Evolutionary conservation across 2,888 invertebrate genomes (phyloP), one percentile per base, ranked within the genome.

Genomic region (Rhagium mordax): DNA sequence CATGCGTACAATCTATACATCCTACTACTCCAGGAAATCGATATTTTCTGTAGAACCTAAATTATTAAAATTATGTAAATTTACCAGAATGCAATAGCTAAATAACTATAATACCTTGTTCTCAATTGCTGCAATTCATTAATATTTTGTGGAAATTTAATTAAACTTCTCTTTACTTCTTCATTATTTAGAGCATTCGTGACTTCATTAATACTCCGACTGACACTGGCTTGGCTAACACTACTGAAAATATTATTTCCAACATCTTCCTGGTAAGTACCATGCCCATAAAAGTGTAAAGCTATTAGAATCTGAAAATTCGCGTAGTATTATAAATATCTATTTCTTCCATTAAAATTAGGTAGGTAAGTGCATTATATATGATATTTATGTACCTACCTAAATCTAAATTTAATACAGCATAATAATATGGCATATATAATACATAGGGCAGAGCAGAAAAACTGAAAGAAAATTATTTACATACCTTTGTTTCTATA

Each of bases 1-100:
- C 21, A 66, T 71, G 65, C 10, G 71, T 71, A 48, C 55, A 64
- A 15, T 65, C 64, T 5, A 65, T 53, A 8, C 20, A 47, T 8
- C 69, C 51, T 20, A 61, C 33, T 21, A 60, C 49, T 10, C 61
- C 69, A 15, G 60, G 60, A 29, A 69, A 69, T 24, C 18, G 33
- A 61, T 48, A 61, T 27, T 61, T 60, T 21, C 29, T 21, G 15
- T 33, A 59, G 27, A 33, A 27, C 3, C 15, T 33, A 33, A 13
- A 27, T 33, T 33, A 33, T 6, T 33, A 33, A 33, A 24, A 24
- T 24, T 24, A 24, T 24, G 6, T 24, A 24, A 24, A 24, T 24
- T 24, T 24, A 6, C 6, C 24, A 24, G 24, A 24, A 24, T 24
- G 24, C 24, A 24, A 24, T 24, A 24, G 24, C 6, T 24, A 24